Evolutionary conservation across 2,888 invertebrate genomes (phyloP).

Genomic region (Macaria notata): DNA sequence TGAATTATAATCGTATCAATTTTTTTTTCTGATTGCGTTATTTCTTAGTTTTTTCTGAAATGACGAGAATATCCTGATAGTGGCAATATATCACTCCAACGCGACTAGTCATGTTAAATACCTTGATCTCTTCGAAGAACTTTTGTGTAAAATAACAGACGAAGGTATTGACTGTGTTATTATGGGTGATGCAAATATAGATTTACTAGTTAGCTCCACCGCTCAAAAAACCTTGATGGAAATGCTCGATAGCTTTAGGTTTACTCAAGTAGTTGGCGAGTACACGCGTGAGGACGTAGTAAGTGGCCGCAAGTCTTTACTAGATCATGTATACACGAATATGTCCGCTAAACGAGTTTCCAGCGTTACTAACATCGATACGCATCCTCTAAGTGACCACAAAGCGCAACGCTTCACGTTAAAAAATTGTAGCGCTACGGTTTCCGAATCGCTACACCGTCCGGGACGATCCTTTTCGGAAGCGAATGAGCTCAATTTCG

Average conservation of each 20-base stretch:
- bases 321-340: constrained; percentile 15
- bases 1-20: constrained; percentile 13
- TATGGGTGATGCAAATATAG: too few relatives aligned
- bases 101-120: not conserved
- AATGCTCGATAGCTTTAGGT: not conserved
- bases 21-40: not conserved
- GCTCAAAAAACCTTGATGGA: not conserved
- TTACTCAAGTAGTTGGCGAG: not conserved
- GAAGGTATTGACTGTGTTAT: not conserved
- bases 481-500: too few relatives aligned
- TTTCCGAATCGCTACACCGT: too few relatives aligned
- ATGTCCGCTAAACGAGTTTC: constrained; percentile 2
- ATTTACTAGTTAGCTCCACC: too few relatives aligned
- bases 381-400: too few relatives aligned
- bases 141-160: not conserved
- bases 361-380: too few relatives aligned
- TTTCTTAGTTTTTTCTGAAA: not conserved
- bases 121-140: not conserved
- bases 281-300: constrained; percentile 3
- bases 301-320: not conserved
- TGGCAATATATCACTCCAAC: not conserved
- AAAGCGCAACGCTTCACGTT: too few relatives aligned
- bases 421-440: too few relatives aligned
- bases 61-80: not conserved
- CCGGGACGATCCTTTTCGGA: too few relatives aligned